Base-by-base conservation (phyloP, 2,888 invertebrate genomes). In the Rhabditoides inermis region DNA sequence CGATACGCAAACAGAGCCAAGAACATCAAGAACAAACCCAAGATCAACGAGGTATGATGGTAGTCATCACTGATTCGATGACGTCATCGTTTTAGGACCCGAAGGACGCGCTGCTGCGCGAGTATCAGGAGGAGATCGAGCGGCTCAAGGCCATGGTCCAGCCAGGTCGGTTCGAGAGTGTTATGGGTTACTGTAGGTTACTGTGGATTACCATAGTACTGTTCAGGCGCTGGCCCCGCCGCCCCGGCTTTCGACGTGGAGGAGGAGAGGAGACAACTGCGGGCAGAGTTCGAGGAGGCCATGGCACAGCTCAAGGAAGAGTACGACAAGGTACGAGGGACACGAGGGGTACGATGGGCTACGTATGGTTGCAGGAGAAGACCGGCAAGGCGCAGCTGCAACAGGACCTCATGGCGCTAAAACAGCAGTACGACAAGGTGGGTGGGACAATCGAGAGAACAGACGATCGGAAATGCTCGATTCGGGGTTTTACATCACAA, bases 21-120 rank as follows among this genome's bases (percentile, higher is more conserved):
- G 82, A 90, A 90, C 66, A 98, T 98, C 70, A 92, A 94, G 82
- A 98, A 98, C 81, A 90, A 90, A 79, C 95, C 98, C n/a, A 85
- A 88, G 65, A 89, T 95, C 76, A 98, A 98, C 80, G 95, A 98
- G 79, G 6, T 5, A 10, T 3, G 2, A 26, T 3, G 2, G 3
- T 2, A n/a, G 4, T 6, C n/a, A 6, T 5, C 4, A 20, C 6
- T 27, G 6, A 18, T 3, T n/a, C 2, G 18, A 36, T 20, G 1
- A 40, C 30, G 10, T 12, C 7, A n/a, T 7, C 20, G 20, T 39
- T 35, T 3, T 88, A 90, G 77, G 89, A 90, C 76, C 89, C 89
- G 0, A 89, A 90, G 77, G 90, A 90, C 73, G 86, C 90, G 0
- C 82, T 88, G 72, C 78, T 90, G 10, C 78, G 87, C 10, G 84